Base-by-base conservation (phyloP, 2,888 invertebrate species). In the Cerastoderma edule region DNA sequence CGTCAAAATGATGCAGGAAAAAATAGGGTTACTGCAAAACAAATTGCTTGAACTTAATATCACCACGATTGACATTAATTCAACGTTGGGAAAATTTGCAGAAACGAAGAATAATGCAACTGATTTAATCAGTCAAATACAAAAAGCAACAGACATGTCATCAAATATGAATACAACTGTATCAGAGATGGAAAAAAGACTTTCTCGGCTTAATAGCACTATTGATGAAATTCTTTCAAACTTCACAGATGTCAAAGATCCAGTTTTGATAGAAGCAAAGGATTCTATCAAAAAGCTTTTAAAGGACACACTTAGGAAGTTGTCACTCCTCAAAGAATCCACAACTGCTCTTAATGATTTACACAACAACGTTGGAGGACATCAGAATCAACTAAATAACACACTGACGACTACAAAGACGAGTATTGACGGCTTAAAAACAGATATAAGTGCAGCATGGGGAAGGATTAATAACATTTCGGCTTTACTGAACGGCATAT, bases 241-340 rank as follows among this genome's bases (percentile, higher is more conserved):
- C n/a, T 80, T 67, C 39, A 64, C 64, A 30, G 73, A 80, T 22
- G 67, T 80, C n/a, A 70, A 67, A 22, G 75, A 76, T 65, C 69
- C 67, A 16, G 30, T 56, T 16, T 32, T 80, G 33, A 44, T 63
- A 35, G 35, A 68, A 32, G 30, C 75, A 16, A 57, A 69, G 22
- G 69, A 72, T 13, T 27, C 53, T 8, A 53, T 80, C 24, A 24
- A 63, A 33, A 64, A 60, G 1, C 56, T 77, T 22, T 19, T 77
- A 6, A 35, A 39, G 19, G 33, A 74, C n/a, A 53, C 67, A 24
- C 63, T 50, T 19, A 56, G 50, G 8, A 72, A 63, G 35, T 56
- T 81, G 0, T 35, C 66, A 19, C 16, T 13, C 0, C 35, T 79
- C 19, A 35, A 63, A 22, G n/a, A 67, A 6, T 30, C 35, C 22